A percentile compares a stretch with the other conserved stretches of the same genome.
phyloP scores from a whole-genome alignment of 2,113 vertebrate species.

The Notechis scutatus region DNA sequence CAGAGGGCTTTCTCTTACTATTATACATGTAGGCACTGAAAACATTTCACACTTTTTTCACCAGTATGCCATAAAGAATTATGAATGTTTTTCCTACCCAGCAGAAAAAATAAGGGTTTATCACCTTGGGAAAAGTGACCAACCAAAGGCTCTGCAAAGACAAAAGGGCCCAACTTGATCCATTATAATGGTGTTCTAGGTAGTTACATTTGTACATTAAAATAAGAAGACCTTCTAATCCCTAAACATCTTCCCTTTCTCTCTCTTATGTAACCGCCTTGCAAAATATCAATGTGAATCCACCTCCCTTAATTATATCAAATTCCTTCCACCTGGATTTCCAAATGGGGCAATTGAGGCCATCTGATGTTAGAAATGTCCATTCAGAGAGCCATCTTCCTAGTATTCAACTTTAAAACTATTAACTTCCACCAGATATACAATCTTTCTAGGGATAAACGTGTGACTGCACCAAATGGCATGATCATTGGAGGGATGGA shows the following conservation, averaged over 20 bases:
- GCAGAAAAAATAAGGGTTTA: background rate
- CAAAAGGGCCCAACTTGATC: background rate
- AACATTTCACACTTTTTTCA: background rate
- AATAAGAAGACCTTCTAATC: background rate
- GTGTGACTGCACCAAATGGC: background rate
- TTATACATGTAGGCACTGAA: background rate
- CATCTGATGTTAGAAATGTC: background rate
- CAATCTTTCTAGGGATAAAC: background rate
- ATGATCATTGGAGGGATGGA: background rate
- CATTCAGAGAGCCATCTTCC: background rate
- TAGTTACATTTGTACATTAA: background rate
- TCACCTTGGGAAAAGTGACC: background rate
- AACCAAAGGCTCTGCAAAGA: background rate
- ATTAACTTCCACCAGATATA: background rate
- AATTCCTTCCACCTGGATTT: background rate
- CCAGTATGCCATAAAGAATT: background rate
- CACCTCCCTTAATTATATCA: background rate
- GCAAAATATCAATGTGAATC: background rate
- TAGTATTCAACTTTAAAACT: background rate
- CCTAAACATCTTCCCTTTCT: background rate
- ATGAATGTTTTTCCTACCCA: background rate
- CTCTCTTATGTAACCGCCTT: background rate
- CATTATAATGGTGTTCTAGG: background rate
- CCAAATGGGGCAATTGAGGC: background rate
- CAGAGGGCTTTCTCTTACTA: background rate